Evolutionary conservation across 2,888 invertebrate species (phyloP), one percentile per base, ranked within the genome.

Genomic region (Agrenia bidenticulata): DNA sequence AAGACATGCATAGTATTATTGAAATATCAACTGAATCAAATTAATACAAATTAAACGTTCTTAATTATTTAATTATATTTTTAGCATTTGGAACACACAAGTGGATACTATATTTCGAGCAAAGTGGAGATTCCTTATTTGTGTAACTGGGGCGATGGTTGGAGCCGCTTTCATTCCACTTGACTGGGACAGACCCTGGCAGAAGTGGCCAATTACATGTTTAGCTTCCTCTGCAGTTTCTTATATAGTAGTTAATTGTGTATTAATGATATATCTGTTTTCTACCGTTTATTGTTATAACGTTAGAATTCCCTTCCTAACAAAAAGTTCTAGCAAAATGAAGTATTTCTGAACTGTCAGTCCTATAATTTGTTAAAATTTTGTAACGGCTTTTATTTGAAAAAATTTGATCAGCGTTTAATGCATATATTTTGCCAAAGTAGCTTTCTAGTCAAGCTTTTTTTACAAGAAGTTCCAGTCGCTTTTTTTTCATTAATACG

Each of bases 101-200:
- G 66, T 72, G 27, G 58, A 66, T 11, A 39, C 66, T 17, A 37
- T 72, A 24, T 56, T 42, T 32, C 69, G 72, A 4, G 66, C 69
- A 21, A 74, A 76, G 56, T 73, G 69, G 71, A 66, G 73, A 61
- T 73, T 73, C 42, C 50, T 73, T 0, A n/a, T 84, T 61, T 85
- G 87, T 0, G 78, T 91, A 13, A 79, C 89, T 37, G 93, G 93
- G 2, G 86, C 90, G 4, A 94, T 93, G 92, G 77, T 90, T 1
- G 92, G 93, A 5, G 90, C 92, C 2, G 84, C 89, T 63, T 88
- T 90, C 1, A 90, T 94, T 72, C 94, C 94, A 0, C 81, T 94
- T 37, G 94, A 94, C 79, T 94, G 94, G 94, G 90, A 93, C 79
- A 84, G 88, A 55, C 89, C 90, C 0, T 94, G 93, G 92, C 76